Evolutionary conservation across 2,113 vertebrate species (phyloP).

Genomic region (Caloenas nicobarica): DNA sequence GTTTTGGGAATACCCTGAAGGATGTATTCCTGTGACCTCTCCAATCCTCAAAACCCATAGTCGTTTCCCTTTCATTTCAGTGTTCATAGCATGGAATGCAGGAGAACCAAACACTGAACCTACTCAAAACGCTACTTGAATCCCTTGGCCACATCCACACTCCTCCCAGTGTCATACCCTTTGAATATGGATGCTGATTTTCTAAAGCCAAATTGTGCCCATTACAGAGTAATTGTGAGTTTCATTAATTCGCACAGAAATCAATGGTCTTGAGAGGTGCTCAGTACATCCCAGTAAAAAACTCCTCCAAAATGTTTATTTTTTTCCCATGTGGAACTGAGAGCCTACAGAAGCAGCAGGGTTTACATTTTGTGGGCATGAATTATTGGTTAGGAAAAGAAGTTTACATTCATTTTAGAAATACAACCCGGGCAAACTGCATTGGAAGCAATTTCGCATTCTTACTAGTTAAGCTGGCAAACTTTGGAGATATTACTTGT

Average conservation of each 20-base stretch:
- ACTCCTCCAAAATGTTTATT: accelerated
- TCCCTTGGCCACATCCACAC: not conserved
- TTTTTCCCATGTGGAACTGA: not conserved
- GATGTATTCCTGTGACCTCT: not conserved
- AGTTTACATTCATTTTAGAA: slow-evolving; percentile 3
- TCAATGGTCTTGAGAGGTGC: not conserved
- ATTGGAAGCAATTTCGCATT: slow-evolving; percentile 24
- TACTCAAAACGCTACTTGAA: not conserved
- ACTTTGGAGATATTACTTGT: not conserved
- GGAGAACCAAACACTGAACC: not conserved
- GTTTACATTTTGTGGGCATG: not conserved
- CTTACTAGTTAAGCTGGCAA: not conserved
- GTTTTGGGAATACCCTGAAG: not conserved
- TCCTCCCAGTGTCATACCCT: not conserved
- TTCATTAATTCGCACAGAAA: not conserved
- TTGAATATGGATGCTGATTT: not conserved
- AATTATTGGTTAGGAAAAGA: slow-evolving; percentile 11
- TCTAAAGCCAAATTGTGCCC: not conserved
- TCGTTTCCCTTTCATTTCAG: not conserved
- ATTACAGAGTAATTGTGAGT: not conserved
- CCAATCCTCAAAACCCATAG: not conserved
- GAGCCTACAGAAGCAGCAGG: not conserved
- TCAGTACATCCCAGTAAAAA: not conserved
- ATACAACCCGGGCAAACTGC: not conserved
- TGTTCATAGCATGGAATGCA: not conserved